phyloP scores from a whole-genome alignment of 2,113 vertebrate genomes.

The Panthera tigris region DNA sequence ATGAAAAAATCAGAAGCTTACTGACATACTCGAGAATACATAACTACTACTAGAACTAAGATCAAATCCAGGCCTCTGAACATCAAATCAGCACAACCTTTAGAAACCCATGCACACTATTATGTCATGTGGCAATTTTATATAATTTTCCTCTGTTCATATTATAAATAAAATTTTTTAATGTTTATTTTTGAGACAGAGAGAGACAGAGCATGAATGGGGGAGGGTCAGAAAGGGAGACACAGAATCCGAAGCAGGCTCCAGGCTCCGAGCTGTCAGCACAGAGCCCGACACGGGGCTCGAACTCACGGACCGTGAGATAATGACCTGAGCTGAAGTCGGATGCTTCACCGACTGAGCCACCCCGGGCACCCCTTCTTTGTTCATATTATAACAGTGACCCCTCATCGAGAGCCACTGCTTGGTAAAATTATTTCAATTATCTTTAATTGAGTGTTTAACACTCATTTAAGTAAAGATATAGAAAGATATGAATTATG shows the following conservation, averaged over 20 bases:
- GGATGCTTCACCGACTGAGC: too few relatives aligned
- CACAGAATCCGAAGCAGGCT: too few relatives aligned
- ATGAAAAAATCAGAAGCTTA: not conserved
- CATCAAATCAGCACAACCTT: not conserved
- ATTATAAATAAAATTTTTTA: not conserved
- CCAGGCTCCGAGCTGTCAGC: too few relatives aligned
- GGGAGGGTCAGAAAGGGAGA: too few relatives aligned
- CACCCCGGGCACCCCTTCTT: not conserved
- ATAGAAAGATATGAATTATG: not conserved
- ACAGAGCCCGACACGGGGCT: too few relatives aligned
- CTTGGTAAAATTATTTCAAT: not conserved
- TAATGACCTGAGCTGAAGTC: too few relatives aligned
- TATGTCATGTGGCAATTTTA: not conserved
- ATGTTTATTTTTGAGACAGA: too few relatives aligned
- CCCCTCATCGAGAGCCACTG: not conserved
- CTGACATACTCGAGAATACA: not conserved
- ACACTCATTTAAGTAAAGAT: not conserved
- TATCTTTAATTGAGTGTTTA: not conserved
- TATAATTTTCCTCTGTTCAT: not conserved
- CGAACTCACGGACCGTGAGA: too few relatives aligned
- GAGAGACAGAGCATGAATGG: too few relatives aligned
- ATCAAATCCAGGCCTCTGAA: not conserved
- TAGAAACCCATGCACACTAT: not conserved
- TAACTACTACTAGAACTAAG: not conserved
- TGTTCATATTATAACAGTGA: not conserved